A percentile compares a stretch with the other conserved stretches of the same genome.
Conservation (phyloP, 2,797 vertebrate species). For the Diplodus sargus region DNA sequence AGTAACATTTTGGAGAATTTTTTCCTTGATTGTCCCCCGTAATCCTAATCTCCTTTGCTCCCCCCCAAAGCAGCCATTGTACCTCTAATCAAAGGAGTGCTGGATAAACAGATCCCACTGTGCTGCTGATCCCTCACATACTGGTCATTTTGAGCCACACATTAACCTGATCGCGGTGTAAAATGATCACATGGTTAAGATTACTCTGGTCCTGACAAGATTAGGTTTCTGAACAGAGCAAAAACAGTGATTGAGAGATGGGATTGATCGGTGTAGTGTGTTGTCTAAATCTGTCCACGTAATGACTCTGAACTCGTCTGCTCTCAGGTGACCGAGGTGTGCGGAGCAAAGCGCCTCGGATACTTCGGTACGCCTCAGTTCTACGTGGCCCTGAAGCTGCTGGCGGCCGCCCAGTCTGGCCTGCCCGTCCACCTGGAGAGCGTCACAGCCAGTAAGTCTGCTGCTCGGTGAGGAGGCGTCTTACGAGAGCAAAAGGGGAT, state of each 20-base stretch:
- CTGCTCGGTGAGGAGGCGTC: constrained; percentile 56
- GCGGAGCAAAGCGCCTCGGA: constrained; percentile 92
- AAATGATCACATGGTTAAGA: constrained; percentile 6
- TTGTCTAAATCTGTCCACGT: background rate
- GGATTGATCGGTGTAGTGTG: background rate
- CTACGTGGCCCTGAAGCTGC: constrained; percentile 94
- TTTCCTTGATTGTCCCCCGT: constrained; percentile 29
- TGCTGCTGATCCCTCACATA: constrained; percentile 40
- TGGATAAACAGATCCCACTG: constrained; percentile 42
- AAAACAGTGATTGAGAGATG: too few relatives aligned
- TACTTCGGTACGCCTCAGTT: constrained; percentile 94
- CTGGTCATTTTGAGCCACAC: constrained; percentile 8
- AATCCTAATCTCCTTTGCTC: constrained; percentile 65
- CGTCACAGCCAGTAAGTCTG: constrained; percentile 89
- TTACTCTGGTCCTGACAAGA: background rate
- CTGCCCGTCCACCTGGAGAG: constrained; percentile 92
- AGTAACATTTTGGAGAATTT: constrained; percentile 15
- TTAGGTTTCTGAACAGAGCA: constrained; percentile 8
- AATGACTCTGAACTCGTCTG: background rate
- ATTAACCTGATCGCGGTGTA: constrained; percentile 11
- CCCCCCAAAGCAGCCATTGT: constrained; percentile 43
- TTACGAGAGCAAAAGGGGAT: constrained; percentile 71
- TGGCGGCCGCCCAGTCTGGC: constrained; percentile 91
- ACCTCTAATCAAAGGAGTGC: constrained; percentile 44
- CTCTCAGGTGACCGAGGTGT: constrained; percentile 92